Evolutionary conservation across 64 coral and sea anemone genomes (phyloP), one percentile per base, ranked within the genome.

Genomic region (Dendronephthya gigantea): DNA sequence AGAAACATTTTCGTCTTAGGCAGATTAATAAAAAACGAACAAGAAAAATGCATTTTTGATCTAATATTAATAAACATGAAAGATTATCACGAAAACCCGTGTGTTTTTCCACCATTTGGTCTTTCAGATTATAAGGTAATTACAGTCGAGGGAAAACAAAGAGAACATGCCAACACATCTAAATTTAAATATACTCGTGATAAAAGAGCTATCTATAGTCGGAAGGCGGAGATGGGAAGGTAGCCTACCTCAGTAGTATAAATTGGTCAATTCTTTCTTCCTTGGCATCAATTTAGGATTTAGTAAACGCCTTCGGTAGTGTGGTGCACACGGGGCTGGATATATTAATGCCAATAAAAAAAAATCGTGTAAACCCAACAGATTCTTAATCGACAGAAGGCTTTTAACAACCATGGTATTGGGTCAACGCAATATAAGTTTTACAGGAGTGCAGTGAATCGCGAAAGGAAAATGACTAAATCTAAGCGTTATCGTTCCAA

Each of bases 251-350:
- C 10, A 35, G 86, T 50, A 15, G 7, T 1, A 82, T 88, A 5
- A 31, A 40, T 82, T 82, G 87, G 87, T 34, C 35, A 22, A 19
- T 89, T 38, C 83, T 89, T 66, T 38, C 88, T 7, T 19, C 19
- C 19, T 25, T 68, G 12, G 10, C 22, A 30, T 17, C 29, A 6
- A 83, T 75, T 41, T 30, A 89, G n/a, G 87, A 89, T 68, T 68
- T 89, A 25, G n/a, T 31, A 36, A 68, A 58, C 43, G 31, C 35
- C 29, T 83, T 89, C 47, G 23, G 62, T 15, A 36, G 83, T 17
- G 87, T 83, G 14, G 65, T 89, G 6, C 48, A 32, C 10, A 89
- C 87, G 12, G 87, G 87, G 7, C 87, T 89, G n/a, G 82, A 89
- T 47, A 14, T 89, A 31, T 27, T 89, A 27, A 89, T 84, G 82